Evolutionary conservation across 2,113 vertebrate genomes (phyloP), one percentile per base, ranked within the genome.

Genomic region (Eleginops maclovinus): DNA sequence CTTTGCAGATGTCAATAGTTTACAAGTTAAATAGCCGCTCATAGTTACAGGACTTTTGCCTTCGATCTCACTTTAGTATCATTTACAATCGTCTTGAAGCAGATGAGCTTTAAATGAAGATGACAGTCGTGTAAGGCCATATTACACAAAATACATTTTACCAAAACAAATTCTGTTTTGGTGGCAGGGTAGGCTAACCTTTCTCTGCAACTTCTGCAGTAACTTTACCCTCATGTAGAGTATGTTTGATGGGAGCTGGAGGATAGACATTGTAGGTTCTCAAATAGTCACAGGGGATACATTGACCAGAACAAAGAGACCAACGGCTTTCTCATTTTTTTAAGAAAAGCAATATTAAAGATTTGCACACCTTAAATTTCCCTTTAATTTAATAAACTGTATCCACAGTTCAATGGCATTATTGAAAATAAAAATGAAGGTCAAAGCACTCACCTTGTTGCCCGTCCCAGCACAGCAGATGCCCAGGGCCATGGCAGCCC

Each of bases 381-480:
- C 12, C 24, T 46, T 11, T 26, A 24, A 7, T 31, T 19, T 10
- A 43, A 50, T 49, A 19, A 50, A 60, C n/a, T 26, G 43, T 12
- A 9, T 2, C 21, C 53, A 31, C 15, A 36, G 50, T 40, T 68
- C 28, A 58, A 44, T n/a, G 66, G 43, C 15, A 46, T 26, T 11
- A 65, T 3, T 15, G 14, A 54, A 44, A n/a, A 21, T 0, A 22
- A 21, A 36, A 41, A 8, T 51, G 11, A 26, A 15, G 19, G 3
- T 43, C 36, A 22, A 24, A 2, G 28, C 5, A 36, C 87, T 89
- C 54, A 98, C 98, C 97, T 99, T 99, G 91, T 98, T 98, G 74
- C 98, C 98, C 26, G 98, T 98, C 17, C 98, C 98, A 3, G 98
- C 98, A 73, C 98, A 99, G 93, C 98, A 99, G 94, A 99, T 99